These are phyloP conservation scores for Acanthurus lineatus DNA, from an alignment of 2,797 vertebrate species.

Conservation along the genomic window DNA sequence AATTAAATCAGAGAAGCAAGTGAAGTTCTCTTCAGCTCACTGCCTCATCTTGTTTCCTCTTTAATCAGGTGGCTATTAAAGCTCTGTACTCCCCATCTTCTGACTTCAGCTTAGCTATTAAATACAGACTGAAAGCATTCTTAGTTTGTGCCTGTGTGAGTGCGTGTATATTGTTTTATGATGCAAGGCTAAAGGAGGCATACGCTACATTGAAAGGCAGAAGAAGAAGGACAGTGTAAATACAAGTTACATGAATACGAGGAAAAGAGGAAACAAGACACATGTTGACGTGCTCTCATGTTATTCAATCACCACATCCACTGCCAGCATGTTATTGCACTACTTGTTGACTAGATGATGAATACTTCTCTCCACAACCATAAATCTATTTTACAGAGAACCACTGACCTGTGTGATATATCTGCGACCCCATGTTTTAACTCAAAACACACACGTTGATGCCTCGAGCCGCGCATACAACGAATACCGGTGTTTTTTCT, in stretches of 20 bases:
- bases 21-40: slow-evolving; percentile 78
- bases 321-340: slow-evolving; percentile 25
- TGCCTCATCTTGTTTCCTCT: slow-evolving; percentile 77
- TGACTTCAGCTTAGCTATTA: slow-evolving; percentile 72
- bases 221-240: slow-evolving; percentile 36
- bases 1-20: slow-evolving; percentile 83
- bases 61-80: slow-evolving; percentile 85
- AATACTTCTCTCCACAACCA: slow-evolving; percentile 54
- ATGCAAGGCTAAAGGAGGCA: slow-evolving; percentile 18
- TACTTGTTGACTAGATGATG: slow-evolving; percentile 62
- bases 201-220: slow-evolving; percentile 29
- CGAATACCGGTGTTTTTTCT: not conserved
- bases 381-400: slow-evolving; percentile 54
- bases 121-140: slow-evolving; percentile 62
- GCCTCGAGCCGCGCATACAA: not conserved
- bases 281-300: slow-evolving; percentile 1
- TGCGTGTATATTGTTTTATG: not conserved
- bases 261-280: slow-evolving; percentile 12
- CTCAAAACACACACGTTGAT: slow-evolving; percentile 33
- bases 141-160: not conserved
- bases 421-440: slow-evolving; percentile 47
- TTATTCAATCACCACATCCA: slow-evolving; percentile 26
- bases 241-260: slow-evolving; percentile 23
- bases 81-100: slow-evolving; percentile 74
- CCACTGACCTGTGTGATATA: slow-evolving; percentile 55